Base-by-base conservation (phyloP, 2,888 invertebrate species). In the Aleiodes leptofemur region DNA sequence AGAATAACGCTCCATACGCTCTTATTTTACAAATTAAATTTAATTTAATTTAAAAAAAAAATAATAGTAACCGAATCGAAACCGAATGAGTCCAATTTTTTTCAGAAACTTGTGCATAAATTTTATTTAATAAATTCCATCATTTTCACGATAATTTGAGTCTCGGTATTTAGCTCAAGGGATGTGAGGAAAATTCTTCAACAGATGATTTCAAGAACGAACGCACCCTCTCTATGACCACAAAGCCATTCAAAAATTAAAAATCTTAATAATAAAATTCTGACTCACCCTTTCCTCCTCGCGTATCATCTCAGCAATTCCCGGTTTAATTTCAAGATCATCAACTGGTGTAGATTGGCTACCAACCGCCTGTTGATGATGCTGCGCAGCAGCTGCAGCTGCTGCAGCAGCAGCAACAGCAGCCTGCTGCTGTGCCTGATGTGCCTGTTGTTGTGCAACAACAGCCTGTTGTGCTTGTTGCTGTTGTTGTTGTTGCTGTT, bases 301-400 rank as follows among this genome's bases (percentile, higher is more conserved):
- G 90, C 97, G 95, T 89, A 97, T 97, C 96, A 97, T 97, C 92
- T 97, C 97, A 79, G 96, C 96, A 92, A 97, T 97, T 91, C 96
- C 97, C 71, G 97, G 97, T 86, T 96, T 95, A 91, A 97, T 96
- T 91, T 97, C 97, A 90, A 96, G 92, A 90, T 97, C 97, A 86
- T 97, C 96, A 69, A 85, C 81, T 78, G 85, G 80, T 23, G 81
- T 77, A 72, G 84, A 73, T 48, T 85, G 85, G 70, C 79, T 83
- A 57, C 78, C 80, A 23, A 80, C 76, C 55, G 77, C 80, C 56
- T 82, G 83, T 55, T 83, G 82, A 66, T 79, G 84, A 72, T 81
- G 83, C 64, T 83, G 83, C 59, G 82, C 84, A 53, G 83, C 82
- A 43, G 76, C 34, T 34, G 80, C 3, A 76, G 78, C 9, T 77